phyloP scores from a whole-genome alignment of 2,113 vertebrate species.

The Corvus cornix region DNA sequence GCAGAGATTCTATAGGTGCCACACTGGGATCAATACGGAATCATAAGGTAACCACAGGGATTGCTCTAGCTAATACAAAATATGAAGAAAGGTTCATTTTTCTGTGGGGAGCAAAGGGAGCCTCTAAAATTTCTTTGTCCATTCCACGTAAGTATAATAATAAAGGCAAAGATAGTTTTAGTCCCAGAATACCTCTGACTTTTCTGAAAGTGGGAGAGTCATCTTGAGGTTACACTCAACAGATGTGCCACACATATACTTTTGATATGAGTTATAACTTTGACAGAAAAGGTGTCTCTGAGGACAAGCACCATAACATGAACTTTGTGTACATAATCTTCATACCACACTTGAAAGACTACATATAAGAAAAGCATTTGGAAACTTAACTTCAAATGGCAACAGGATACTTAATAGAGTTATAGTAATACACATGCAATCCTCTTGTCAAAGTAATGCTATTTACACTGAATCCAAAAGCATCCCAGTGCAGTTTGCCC shows the following conservation, averaged over 20 bases:
- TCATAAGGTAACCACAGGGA: background rate
- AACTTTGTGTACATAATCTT: background rate
- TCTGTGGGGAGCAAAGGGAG: background rate
- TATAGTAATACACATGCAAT: rapidly evolving
- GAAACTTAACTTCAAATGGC: background rate
- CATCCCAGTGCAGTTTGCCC: background rate
- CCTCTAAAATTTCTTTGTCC: background rate
- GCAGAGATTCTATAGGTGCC: background rate
- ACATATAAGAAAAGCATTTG: background rate
- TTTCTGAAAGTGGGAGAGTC: background rate
- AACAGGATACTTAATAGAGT: background rate
- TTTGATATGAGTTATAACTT: background rate
- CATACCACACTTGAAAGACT: background rate
- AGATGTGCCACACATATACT: background rate
- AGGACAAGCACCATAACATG: background rate
- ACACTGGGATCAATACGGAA: background rate
- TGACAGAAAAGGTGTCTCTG: background rate
- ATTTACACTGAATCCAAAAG: background rate
- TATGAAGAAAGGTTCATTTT: background rate
- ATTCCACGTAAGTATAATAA: background rate
- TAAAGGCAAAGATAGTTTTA: background rate
- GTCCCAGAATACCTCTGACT: background rate
- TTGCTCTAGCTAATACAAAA: background rate
- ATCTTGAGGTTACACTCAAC: background rate
- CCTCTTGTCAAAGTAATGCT: background rate